These are phyloP conservation scores for Monomorium pharaonis DNA, from an alignment of 1,140 invertebrate species.

Conservation along the genomic window DNA sequence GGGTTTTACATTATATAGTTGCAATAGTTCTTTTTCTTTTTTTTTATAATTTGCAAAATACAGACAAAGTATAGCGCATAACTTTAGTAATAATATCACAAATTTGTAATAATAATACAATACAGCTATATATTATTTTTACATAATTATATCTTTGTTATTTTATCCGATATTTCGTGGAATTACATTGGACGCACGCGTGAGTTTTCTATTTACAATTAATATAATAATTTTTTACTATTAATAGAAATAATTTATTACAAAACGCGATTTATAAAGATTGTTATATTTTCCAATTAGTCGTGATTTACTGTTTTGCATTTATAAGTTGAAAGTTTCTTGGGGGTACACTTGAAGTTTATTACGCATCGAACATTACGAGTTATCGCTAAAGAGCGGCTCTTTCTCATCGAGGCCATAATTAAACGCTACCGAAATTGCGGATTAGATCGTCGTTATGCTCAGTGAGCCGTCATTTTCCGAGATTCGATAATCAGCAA, in stretches of 20 bases:
- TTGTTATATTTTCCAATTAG: not conserved
- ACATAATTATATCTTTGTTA: not conserved
- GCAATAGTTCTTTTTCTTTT: not conserved
- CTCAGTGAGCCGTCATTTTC: not conserved
- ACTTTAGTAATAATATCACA: not conserved
- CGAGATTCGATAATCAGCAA: not conserved
- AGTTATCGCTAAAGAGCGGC: conserved; percentile 17
- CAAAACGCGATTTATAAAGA: not conserved
- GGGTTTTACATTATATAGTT: not conserved
- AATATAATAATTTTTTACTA: not conserved
- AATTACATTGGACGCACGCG: not conserved
- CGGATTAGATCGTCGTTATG: conserved; percentile 22
- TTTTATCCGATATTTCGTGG: not conserved
- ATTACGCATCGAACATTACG: not conserved
- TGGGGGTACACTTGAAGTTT: not conserved
- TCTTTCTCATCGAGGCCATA: not conserved
- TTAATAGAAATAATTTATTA: not conserved
- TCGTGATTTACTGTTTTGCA: not conserved
- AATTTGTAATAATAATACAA: not conserved
- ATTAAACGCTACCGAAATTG: conserved; percentile 27
- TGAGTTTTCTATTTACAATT: not conserved
- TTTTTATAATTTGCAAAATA: not conserved
- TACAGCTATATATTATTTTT: not conserved
- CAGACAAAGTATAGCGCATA: not conserved
- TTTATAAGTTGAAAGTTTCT: conserved; percentile 1